These are phyloP conservation scores for pig (Sus scrofa) DNA, from an alignment of 2,113 vertebrate genomes.

Conservation along the genomic window T2T-Sscrofa CM000828.6:52247001-52247500, in stretches of 20 bases:
- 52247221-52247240: not conserved
- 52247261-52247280: not conserved
- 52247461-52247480: too few species aligned
- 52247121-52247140: not conserved
- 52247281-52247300: not conserved
- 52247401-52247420: too few species aligned
- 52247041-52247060: not conserved
- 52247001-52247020: not conserved
- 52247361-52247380: too few species aligned
- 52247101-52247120: not conserved
- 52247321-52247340: too few species aligned
- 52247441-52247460: too few species aligned
- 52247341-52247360: too few species aligned
- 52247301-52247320: too few species aligned
- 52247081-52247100: not conserved
- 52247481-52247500: too few species aligned
- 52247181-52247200: not conserved
- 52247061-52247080: not conserved
- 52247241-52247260: not conserved
- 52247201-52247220: not conserved
- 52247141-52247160: not conserved
- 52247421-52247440: too few species aligned
- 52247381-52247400: too few species aligned
- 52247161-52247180: not conserved
- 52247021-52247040: not conserved